Percentiles rank a stretch among this genome's conserved stretches.
phyloP scores from a whole-genome alignment of 2,888 invertebrate genomes.

The Neoaliturus tenellus region DNA sequence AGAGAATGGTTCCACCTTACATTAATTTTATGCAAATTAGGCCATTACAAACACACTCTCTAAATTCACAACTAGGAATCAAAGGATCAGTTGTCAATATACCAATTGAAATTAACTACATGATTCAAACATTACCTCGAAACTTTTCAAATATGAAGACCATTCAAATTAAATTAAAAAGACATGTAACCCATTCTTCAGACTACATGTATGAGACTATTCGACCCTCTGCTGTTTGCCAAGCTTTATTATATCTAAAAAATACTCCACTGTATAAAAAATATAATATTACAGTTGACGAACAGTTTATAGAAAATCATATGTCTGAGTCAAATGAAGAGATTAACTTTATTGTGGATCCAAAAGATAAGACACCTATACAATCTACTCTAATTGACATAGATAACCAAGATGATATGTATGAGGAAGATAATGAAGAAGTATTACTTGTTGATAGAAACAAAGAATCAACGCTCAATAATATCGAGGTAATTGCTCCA shows the following conservation, averaged over 20 bases:
- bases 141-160: conserved; percentile 65
- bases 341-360: conserved; percentile 21
- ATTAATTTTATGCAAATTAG: conserved; percentile 70
- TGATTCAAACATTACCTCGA: conserved; percentile 62
- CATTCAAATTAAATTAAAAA: conserved; percentile 68
- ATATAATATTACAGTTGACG: not conserved
- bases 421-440: conserved; percentile 61
- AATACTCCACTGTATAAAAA: conserved; percentile 61
- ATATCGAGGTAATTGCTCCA: conserved; percentile 64
- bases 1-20: conserved; percentile 69
- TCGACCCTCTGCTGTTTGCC: conserved; percentile 63
- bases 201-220: conserved; percentile 67
- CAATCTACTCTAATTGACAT: not conserved
- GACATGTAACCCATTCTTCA: conserved; percentile 63
- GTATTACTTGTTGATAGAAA: conserved; percentile 64
- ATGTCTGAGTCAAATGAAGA: not conserved
- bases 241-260: conserved; percentile 64
- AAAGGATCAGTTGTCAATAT: conserved; percentile 69
- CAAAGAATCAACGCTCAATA: conserved; percentile 53
- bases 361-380: not conserved
- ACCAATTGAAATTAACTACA: conserved; percentile 65
- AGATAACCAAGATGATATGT: not conserved
- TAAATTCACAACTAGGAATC: conserved; percentile 68
- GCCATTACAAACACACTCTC: conserved; percentile 66
- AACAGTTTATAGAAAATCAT: not conserved